A percentile compares a stretch with the other conserved stretches of the same genome.
These are phyloP conservation scores for Anguilla megastoma DNA, from an alignment of 2,797 vertebrate species.

Conservation along the genomic window DNA sequence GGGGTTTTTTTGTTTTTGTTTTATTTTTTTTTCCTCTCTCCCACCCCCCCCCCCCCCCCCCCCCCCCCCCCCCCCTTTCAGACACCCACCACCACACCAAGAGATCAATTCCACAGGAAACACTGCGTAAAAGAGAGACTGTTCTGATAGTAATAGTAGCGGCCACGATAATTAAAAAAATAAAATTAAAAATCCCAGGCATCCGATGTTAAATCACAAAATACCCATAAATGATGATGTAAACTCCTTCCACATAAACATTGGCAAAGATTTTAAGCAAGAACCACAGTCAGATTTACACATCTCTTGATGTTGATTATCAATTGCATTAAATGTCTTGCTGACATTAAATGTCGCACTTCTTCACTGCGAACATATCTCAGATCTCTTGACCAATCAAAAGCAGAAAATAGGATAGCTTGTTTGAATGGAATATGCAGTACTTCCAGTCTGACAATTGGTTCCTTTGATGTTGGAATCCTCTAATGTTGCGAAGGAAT, in stretches of 20 bases:
- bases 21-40: too few relatives aligned
- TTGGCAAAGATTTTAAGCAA: neutral
- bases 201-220: neutral
- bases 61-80: too few relatives aligned
- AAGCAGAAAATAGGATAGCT: neutral
- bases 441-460: neutral
- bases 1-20: too few relatives aligned
- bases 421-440: neutral
- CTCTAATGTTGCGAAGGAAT: neutral
- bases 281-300: neutral
- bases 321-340: neutral
- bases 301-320: neutral
- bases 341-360: too few relatives aligned
- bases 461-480: neutral
- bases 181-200: neutral
- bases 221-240: neutral
- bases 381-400: neutral
- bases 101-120: too few relatives aligned
- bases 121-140: neutral
- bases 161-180: neutral
- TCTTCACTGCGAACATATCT: neutral
- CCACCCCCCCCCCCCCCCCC: too few relatives aligned
- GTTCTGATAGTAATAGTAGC: neutral
- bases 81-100: too few relatives aligned
- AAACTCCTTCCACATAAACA: neutral